Percentiles rank a stretch among this genome's conserved stretches.
Evolutionary conservation across 1,140 invertebrate species (phyloP).

Genomic region (Chironomus striatipennis): DNA sequence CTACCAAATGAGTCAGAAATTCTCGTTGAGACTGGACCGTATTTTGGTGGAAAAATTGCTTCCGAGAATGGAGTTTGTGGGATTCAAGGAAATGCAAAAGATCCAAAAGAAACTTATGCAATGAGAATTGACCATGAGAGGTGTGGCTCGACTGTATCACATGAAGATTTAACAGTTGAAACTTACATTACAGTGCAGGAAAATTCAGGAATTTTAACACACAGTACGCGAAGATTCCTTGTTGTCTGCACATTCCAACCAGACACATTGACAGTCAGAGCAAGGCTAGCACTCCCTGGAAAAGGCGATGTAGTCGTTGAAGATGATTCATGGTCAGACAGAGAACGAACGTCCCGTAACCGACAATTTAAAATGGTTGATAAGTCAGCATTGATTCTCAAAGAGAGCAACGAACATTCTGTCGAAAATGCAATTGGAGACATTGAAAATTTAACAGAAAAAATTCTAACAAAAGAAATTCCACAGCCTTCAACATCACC

Average conservation of each 20-base stretch:
- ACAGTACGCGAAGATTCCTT: slow-evolving; percentile 66
- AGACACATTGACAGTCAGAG: slow-evolving; percentile 66
- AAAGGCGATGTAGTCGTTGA: slow-evolving; percentile 32
- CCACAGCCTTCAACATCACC: background rate
- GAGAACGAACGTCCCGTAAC: background rate
- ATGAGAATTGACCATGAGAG: slow-evolving; percentile 62
- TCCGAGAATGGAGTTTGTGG: slow-evolving; percentile 51
- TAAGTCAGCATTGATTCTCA: slow-evolving; percentile 35
- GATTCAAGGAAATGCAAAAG: slow-evolving; percentile 52
- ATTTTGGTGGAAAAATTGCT: slow-evolving; percentile 63
- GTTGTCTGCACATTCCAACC: slow-evolving; percentile 71
- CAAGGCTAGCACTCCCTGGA: slow-evolving; percentile 57
- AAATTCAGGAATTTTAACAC: slow-evolving; percentile 68
- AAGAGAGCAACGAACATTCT: slow-evolving; percentile 27
- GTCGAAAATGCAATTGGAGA: slow-evolving; percentile 15
- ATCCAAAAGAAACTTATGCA: slow-evolving; percentile 58
- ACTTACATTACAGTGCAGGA: slow-evolving; percentile 74
- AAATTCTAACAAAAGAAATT: background rate
- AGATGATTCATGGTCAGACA: background rate
- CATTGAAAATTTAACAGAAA: slow-evolving; percentile 18
- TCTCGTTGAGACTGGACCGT: slow-evolving; percentile 67
- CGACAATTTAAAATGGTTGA: slow-evolving; percentile 35
- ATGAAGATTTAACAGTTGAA: slow-evolving; percentile 55
- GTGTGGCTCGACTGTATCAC: slow-evolving; percentile 65
- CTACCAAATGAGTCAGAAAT: slow-evolving; percentile 66